Conservation (phyloP, 2,888 invertebrate species). For the Ptilodon capucinus region DNA sequence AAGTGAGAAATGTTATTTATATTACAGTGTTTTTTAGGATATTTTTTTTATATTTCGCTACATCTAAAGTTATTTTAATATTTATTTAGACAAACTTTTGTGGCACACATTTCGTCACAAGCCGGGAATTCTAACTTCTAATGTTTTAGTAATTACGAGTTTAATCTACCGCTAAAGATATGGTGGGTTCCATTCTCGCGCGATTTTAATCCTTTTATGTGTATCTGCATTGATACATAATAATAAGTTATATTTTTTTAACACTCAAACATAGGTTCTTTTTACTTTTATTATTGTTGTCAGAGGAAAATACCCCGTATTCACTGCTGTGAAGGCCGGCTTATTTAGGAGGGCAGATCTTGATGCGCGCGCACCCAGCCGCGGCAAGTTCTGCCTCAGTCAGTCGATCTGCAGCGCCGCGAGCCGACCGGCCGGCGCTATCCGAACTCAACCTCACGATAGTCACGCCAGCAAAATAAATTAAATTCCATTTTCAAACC, state of each 20-base stretch:
- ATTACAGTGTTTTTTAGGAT: too few relatives aligned
- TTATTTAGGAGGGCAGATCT: background rate
- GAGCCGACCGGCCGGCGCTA: slow-evolving; percentile 54
- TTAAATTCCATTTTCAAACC: slow-evolving; percentile 17
- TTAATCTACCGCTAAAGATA: background rate
- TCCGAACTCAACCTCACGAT: slow-evolving; percentile 21
- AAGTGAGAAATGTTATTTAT: too few relatives aligned
- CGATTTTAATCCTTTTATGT: background rate
- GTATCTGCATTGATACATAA: too few relatives aligned
- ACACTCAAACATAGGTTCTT: too few relatives aligned
- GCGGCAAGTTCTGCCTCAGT: slow-evolving; percentile 31
- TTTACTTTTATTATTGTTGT: background rate
- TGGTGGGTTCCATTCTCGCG: background rate
- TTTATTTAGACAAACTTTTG: too few relatives aligned
- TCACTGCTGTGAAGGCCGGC: slow-evolving; percentile 42
- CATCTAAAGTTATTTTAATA: too few relatives aligned
- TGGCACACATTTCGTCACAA: too few relatives aligned
- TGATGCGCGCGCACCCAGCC: slow-evolving; percentile 52
- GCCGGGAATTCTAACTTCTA: too few relatives aligned
- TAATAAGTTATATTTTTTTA: too few relatives aligned
- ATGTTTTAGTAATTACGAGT: background rate
- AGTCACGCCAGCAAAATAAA: slow-evolving; percentile 37
- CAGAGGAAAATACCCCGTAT: slow-evolving; percentile 36
- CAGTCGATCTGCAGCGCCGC: slow-evolving; percentile 74
- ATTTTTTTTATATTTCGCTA: too few relatives aligned